Conservation (phyloP, 2,888 invertebrate genomes). For the Eulithis testata region DNA sequence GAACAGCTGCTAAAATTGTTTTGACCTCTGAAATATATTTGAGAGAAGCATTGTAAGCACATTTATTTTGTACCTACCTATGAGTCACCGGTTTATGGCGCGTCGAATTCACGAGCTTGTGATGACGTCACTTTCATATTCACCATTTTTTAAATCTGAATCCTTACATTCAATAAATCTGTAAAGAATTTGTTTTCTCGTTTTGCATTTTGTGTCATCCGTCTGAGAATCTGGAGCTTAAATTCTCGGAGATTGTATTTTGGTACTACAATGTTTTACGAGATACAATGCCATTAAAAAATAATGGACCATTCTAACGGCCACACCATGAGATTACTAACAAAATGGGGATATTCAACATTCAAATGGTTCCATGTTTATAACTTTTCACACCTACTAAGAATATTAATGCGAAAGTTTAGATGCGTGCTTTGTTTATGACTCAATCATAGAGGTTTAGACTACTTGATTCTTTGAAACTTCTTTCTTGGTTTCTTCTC, state of each 20-base stretch:
- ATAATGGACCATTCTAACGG: slow-evolving; percentile 22
- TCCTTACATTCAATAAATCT: slow-evolving; percentile 15
- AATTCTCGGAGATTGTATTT: slow-evolving; percentile 26
- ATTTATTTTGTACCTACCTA: slow-evolving; percentile 35
- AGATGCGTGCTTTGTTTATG: too few species aligned
- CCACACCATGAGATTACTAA: not conserved
- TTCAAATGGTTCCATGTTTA: not conserved
- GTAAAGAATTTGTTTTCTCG: slow-evolving; percentile 15
- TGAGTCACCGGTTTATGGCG: slow-evolving; percentile 31
- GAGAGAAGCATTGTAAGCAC: slow-evolving; percentile 40
- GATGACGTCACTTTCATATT: slow-evolving; percentile 47
- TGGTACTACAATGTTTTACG: slow-evolving; percentile 32
- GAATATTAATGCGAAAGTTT: not conserved
- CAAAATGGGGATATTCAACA: not conserved
- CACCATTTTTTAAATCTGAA: slow-evolving; percentile 11
- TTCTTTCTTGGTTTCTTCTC: too few species aligned
- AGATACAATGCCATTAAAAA: slow-evolving; percentile 20
- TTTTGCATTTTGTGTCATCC: slow-evolving; percentile 7
- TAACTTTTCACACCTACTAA: not conserved
- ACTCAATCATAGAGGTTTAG: too few species aligned
- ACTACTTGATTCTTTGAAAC: too few species aligned
- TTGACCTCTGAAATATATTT: slow-evolving; percentile 37
- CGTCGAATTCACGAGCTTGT: slow-evolving; percentile 40
- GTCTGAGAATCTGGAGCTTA: slow-evolving; percentile 20
- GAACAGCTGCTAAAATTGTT: slow-evolving; percentile 34